Evolutionary conservation across 2,888 invertebrate genomes (phyloP).

Genomic region (Ernsta delagoae): DNA sequence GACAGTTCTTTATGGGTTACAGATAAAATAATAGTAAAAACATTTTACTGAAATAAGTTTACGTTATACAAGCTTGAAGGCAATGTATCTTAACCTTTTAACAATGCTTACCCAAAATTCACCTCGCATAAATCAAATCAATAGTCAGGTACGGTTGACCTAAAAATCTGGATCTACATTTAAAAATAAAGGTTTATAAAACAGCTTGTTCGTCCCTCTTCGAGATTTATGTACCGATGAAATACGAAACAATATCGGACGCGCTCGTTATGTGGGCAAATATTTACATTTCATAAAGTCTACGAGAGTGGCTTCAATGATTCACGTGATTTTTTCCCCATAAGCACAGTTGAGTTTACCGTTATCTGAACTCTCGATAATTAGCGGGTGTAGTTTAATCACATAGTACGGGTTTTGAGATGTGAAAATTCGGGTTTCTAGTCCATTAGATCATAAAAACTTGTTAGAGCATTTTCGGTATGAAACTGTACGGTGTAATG

Average conservation of each 20-base stretch:
- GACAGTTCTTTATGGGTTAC: too few relatives aligned
- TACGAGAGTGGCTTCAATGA: constrained; percentile 5
- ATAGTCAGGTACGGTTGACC: constrained; percentile 34
- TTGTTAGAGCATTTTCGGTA: constrained; percentile 3
- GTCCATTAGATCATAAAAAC: constrained; percentile 12
- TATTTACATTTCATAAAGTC: constrained; percentile 28
- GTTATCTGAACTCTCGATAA: constrained; percentile 40
- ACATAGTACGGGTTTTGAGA: neutral
- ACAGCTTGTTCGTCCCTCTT: constrained; percentile 27
- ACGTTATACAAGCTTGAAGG: neutral
- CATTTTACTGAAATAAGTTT: constrained; percentile 1
- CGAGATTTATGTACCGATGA: constrained; percentile 25
- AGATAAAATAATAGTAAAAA: neutral
- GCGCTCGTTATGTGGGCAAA: constrained; percentile 12
- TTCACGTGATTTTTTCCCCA: constrained; percentile 27
- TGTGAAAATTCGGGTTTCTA: constrained; percentile 20
- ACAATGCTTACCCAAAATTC: constrained; percentile 3
- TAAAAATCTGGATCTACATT: constrained; percentile 39
- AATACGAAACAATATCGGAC: constrained; percentile 2
- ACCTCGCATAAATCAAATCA: constrained; percentile 27
- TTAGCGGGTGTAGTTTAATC: constrained; percentile 35
- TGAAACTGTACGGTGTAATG: neutral
- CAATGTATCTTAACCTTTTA: constrained; percentile 1
- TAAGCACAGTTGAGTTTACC: constrained; percentile 33
- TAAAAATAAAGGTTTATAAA: constrained; percentile 8